phyloP scores from a whole-genome alignment of 1,140 invertebrate species.

The Galleria mellonella region DNA sequence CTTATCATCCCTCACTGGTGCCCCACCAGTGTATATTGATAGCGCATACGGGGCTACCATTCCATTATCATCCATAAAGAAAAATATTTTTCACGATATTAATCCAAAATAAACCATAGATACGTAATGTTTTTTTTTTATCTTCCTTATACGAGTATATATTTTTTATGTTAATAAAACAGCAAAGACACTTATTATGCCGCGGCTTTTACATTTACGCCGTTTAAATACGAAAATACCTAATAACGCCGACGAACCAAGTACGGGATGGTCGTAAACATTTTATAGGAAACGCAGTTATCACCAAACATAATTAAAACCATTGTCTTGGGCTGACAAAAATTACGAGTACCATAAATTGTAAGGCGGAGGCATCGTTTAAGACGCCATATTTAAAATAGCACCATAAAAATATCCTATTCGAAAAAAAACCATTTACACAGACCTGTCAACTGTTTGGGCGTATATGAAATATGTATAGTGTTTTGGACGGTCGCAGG shows the following conservation, averaged over 20 bases:
- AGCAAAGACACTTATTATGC: background rate
- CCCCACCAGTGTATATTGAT: too few species aligned
- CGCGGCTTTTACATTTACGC: conserved; percentile 4
- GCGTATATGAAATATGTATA: too few species aligned
- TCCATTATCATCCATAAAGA: too few species aligned
- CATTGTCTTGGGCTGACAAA: conserved; percentile 54
- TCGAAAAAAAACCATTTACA: too few species aligned
- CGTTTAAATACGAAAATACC: conserved; percentile 12
- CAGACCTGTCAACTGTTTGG: too few species aligned
- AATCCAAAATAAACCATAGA: too few species aligned
- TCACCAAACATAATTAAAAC: conserved; percentile 62
- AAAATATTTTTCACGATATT: too few species aligned
- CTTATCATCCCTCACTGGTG: too few species aligned
- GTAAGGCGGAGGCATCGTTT: conserved; percentile 41
- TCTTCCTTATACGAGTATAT: too few species aligned
- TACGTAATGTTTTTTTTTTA: too few species aligned
- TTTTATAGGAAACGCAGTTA: conserved; percentile 53
- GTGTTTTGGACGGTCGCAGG: conserved; percentile 10
- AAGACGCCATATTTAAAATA: conserved; percentile 65
- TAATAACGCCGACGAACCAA: conserved; percentile 17
- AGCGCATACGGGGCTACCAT: too few species aligned
- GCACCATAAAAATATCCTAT: conserved; percentile 48
- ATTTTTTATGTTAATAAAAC: background rate
- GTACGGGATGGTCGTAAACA: conserved; percentile 22
- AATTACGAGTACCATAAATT: conserved; percentile 60